Evolutionary conservation across 2,113 vertebrate genomes (phyloP).

Genomic region (Aepyceros melampus): DNA sequence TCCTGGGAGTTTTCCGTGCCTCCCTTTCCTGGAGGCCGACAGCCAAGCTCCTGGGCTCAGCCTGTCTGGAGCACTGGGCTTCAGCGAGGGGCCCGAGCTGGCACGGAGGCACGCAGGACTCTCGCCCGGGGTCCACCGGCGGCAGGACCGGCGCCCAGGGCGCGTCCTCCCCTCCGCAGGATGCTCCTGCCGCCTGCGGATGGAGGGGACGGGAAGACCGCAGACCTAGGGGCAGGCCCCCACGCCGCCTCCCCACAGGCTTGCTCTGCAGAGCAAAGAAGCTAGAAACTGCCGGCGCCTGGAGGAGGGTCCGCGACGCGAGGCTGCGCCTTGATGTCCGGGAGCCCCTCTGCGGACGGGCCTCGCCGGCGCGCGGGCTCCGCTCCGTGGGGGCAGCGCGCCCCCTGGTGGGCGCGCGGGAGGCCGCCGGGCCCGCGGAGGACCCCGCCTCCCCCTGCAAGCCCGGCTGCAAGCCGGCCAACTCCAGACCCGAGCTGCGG

Average conservation of each 20-base stretch:
- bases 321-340: neutral
- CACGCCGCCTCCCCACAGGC: neutral
- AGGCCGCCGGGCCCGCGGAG: accelerated
- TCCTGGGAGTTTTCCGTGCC: accelerated
- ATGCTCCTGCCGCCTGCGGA: neutral
- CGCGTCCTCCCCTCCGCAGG: accelerated
- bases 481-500: accelerated
- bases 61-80: neutral
- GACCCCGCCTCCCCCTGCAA: accelerated
- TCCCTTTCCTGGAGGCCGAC: accelerated
- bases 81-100: accelerated
- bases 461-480: accelerated
- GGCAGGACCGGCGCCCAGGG: accelerated
- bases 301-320: accelerated
- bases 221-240: neutral
- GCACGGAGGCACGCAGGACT: neutral
- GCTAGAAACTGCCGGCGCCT: accelerated
- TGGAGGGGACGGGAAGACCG: neutral
- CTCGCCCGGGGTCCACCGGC: accelerated
- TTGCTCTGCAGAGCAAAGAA: accelerated
- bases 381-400: neutral
- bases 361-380: neutral
- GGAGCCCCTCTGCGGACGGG: accelerated
- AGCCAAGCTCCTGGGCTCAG: accelerated
- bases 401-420: neutral